Percentiles rank a stretch among this genome's conserved stretches.
These are phyloP conservation scores for Halcyon smyrnensis DNA, from an alignment of 2,797 vertebrate species.

Conservation along the genomic window DNA sequence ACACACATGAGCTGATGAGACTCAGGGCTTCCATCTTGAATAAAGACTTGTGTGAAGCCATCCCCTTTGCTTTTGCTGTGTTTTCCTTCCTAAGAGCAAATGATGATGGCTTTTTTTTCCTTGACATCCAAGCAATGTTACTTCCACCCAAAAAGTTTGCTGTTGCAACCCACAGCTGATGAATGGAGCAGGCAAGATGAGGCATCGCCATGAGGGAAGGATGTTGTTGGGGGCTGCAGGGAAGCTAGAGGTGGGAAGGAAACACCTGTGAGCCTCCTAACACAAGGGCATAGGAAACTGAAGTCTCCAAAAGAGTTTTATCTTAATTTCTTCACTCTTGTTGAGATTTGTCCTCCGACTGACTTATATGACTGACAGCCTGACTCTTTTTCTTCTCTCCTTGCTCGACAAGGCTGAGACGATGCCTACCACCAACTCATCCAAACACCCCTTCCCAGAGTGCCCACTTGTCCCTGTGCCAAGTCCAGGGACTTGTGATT, in stretches of 20 bases:
- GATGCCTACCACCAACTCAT: rapidly evolving
- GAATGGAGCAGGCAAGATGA: not conserved
- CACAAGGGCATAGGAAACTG: not conserved
- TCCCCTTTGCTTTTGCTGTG: not conserved
- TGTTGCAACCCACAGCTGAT: not conserved
- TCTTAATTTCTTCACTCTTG: not conserved
- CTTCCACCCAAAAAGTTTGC: not conserved
- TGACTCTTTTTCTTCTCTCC: not conserved
- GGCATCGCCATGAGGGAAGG: rapidly evolving
- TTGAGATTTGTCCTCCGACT: not conserved
- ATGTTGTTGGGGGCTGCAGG: rapidly evolving
- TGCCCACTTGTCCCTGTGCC: rapidly evolving
- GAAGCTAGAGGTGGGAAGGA: not conserved
- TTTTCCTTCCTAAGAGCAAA: not conserved
- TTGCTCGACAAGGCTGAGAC: not conserved
- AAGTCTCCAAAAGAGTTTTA: not conserved
- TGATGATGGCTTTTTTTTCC: not conserved
- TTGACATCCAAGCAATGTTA: not conserved
- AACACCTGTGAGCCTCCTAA: not conserved
- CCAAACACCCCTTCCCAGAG: not conserved
- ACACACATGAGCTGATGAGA: not conserved
- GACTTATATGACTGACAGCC: not conserved
- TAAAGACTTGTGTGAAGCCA: not conserved
- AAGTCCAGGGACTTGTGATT: not conserved
- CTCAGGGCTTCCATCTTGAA: not conserved